Evolutionary conservation across 2,797 vertebrate species (phyloP).

Genomic region (Serranus cabrilla): DNA sequence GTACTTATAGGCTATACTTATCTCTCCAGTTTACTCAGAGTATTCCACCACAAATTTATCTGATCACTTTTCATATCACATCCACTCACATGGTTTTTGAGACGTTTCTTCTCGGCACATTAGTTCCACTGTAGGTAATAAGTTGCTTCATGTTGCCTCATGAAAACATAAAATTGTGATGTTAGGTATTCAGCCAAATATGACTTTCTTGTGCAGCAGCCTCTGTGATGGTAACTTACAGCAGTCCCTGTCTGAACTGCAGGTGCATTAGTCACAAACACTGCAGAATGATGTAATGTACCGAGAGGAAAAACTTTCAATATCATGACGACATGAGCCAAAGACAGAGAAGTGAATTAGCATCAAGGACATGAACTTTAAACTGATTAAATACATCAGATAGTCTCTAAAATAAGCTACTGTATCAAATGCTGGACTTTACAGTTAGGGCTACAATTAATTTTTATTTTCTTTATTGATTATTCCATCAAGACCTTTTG

Average conservation of each 20-base stretch:
- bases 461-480: background rate
- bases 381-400: background rate
- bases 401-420: too few relatives aligned
- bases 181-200: background rate
- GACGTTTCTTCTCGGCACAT: too few relatives aligned
- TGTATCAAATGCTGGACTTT: background rate
- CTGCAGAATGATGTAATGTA: constrained; percentile 52
- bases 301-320: constrained; percentile 23
- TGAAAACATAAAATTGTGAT: too few relatives aligned
- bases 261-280: constrained; percentile 49
- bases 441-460: background rate
- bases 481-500: background rate
- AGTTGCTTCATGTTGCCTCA: too few relatives aligned
- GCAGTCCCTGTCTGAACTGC: constrained; percentile 24
- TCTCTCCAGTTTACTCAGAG: background rate
- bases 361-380: background rate
- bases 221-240: constrained; percentile 22
- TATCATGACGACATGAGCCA: constrained; percentile 19
- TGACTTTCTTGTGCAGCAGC: constrained; percentile 14
- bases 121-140: too few relatives aligned
- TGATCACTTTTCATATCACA: too few relatives aligned
- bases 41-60: background rate
- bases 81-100: too few relatives aligned
- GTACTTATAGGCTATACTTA: too few relatives aligned
- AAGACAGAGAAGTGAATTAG: background rate